Percentiles rank a stretch among this genome's conserved stretches.
Evolutionary conservation across 2,888 invertebrate species (phyloP).

Genomic region (Nephrotoma appendiculata): DNA sequence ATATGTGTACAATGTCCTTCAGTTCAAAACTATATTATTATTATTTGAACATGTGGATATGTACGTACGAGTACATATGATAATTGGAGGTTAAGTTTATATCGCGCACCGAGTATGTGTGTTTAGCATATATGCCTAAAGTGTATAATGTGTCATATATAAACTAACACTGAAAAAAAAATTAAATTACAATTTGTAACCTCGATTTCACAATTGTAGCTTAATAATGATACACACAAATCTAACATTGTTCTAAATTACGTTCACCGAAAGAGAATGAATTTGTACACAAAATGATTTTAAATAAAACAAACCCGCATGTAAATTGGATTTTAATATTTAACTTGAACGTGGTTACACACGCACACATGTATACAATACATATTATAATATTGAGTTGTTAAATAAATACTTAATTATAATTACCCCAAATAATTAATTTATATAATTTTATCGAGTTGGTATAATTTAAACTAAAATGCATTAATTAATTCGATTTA

Average conservation of each 20-base stretch:
- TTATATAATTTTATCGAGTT: not conserved
- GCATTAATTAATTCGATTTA: not conserved
- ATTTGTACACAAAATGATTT: not conserved
- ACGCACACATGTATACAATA: not conserved
- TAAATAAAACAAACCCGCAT: not conserved
- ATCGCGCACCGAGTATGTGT: not conserved
- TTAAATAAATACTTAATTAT: not conserved
- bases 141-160: not conserved
- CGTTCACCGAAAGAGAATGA: not conserved
- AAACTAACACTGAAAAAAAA: not conserved
- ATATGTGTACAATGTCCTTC: not conserved
- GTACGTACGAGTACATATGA: not conserved
- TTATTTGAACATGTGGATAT: too few relatives aligned
- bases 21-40: not conserved
- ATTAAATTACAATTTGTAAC: not conserved
- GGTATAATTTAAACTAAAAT: not conserved
- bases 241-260: not conserved
- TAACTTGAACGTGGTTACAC: not conserved
- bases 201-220: not conserved
- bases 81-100: not conserved
- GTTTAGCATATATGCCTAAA: not conserved
- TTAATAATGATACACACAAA: not conserved
- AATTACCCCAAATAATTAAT: not conserved
- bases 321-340: not conserved
- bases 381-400: not conserved